A percentile compares a stretch with the other conserved stretches of the same genome.
Conservation (phyloP, 1,140 invertebrate genomes). For the Drosophila malerkotliana region DNA sequence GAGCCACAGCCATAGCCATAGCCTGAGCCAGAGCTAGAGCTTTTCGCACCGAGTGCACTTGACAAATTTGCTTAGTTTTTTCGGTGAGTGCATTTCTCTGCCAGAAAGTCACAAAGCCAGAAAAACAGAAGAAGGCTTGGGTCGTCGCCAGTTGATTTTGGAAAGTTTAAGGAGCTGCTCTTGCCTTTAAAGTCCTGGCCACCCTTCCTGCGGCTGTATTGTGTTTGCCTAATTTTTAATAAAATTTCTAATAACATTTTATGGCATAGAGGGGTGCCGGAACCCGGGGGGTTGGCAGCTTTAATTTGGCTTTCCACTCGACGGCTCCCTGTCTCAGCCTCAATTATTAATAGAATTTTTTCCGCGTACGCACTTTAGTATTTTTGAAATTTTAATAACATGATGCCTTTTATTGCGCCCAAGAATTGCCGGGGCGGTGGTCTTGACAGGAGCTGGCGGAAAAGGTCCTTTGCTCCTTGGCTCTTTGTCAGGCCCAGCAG, state of each 20-base stretch:
- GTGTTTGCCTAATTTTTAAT: slow-evolving; percentile 74
- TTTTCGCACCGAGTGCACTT: slow-evolving; percentile 62
- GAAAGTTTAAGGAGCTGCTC: slow-evolving; percentile 50
- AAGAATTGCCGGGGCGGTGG: slow-evolving; percentile 49
- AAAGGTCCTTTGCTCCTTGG: slow-evolving; percentile 2
- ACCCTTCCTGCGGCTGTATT: background rate
- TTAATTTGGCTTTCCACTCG: slow-evolving; percentile 58
- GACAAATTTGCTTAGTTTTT: slow-evolving; percentile 79
- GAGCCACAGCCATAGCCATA: no score
- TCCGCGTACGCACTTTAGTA: slow-evolving; percentile 72
- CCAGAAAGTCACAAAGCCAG: background rate
- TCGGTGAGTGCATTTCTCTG: slow-evolving; percentile 46
- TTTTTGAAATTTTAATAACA: slow-evolving; percentile 82
- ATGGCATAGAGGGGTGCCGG: slow-evolving; percentile 28
- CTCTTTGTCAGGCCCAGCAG: slow-evolving; percentile 45
- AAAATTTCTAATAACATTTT: slow-evolving; percentile 74
- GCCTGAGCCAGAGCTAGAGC: background rate
- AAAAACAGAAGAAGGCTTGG: slow-evolving; percentile 29
- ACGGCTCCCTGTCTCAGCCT: slow-evolving; percentile 15
- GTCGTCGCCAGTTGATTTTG: slow-evolving; percentile 58
- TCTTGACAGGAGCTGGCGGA: background rate
- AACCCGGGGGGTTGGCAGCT: slow-evolving; percentile 30
- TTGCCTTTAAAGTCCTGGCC: slow-evolving; percentile 9
- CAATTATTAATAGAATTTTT: slow-evolving; percentile 80
- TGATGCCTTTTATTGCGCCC: slow-evolving; percentile 76